These are phyloP conservation scores for Anarsia innoxiella DNA, from an alignment of 2,888 invertebrate genomes.

Conservation along the genomic window DNA sequence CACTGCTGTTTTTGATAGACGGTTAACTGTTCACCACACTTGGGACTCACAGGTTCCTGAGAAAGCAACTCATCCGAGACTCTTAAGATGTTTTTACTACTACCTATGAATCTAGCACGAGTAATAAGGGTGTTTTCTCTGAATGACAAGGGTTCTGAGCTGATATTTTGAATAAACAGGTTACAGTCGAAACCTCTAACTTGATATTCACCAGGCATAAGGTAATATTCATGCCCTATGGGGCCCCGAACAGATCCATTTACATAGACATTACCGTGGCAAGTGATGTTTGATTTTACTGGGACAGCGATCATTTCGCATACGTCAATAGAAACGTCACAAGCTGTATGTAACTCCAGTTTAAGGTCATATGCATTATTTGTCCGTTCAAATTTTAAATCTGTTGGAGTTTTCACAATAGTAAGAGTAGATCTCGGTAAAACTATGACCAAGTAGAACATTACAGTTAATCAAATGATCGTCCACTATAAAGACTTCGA, in stretches of 20 bases:
- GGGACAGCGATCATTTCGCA: not conserved
- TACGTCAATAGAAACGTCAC: not conserved
- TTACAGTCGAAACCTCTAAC: not conserved
- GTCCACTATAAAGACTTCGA: not conserved
- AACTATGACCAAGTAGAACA: not conserved
- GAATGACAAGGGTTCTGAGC: not conserved
- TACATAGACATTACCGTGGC: not conserved
- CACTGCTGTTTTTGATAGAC: slow-evolving; percentile 3
- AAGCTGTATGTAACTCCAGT: not conserved
- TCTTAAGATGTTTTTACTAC: not conserved
- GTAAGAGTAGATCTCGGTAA: not conserved
- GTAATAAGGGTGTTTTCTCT: not conserved
- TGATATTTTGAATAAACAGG: not conserved
- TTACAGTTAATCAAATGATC: not conserved
- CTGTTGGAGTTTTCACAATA: not conserved
- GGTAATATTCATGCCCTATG: not conserved
- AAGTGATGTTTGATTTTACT: not conserved
- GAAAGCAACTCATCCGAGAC: not conserved
- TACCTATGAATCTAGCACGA: not conserved
- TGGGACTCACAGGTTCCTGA: not conserved
- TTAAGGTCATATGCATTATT: not conserved
- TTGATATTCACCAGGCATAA: not conserved
- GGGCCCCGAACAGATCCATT: not conserved
- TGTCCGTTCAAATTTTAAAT: not conserved
- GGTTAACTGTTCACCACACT: not conserved